phyloP scores from a whole-genome alignment of 1,140 invertebrate genomes.

The Cylas formicarius region DNA sequence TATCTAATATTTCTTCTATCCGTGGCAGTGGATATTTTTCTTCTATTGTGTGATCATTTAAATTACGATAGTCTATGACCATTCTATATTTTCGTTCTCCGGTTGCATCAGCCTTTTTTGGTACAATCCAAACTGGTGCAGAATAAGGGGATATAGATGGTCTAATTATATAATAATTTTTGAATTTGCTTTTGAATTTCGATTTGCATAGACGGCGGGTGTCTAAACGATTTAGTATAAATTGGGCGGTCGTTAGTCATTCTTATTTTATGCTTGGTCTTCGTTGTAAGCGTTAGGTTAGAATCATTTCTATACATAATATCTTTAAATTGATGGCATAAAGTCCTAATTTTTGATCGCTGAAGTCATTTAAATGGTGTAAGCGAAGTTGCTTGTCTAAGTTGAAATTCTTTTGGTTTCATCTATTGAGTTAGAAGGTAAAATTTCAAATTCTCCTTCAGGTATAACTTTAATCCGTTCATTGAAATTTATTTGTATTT shows the following conservation, averaged over 20 bases:
- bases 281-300: neutral
- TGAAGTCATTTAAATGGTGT: conserved; percentile 6
- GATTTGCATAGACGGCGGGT: neutral
- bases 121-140: conserved; percentile 33
- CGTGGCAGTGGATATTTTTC: conserved; percentile 48
- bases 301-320: conserved; percentile 2
- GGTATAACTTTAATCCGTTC: conserved; percentile 11
- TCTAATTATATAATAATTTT: conserved; percentile 31
- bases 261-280: conserved; percentile 4
- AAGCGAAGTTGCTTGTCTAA: conserved; percentile 2
- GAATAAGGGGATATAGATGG: conserved; percentile 31
- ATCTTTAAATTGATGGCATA: conserved; percentile 12
- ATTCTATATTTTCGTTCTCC: conserved; percentile 34
- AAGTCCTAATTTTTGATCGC: conserved; percentile 2
- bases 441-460: conserved; percentile 1
- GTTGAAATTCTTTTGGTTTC: neutral
- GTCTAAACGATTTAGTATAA: neutral
- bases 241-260: neutral
- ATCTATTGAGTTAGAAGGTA: neutral
- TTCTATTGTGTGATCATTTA: conserved; percentile 39
- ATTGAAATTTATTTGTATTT: conserved; percentile 10
- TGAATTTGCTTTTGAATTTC: conserved; percentile 30
- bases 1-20: conserved; percentile 44
- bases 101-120: conserved; percentile 36
- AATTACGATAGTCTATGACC: conserved; percentile 39